Conservation (phyloP, 1,140 invertebrate genomes). For the Polypedilum vanderplanki region DNA sequence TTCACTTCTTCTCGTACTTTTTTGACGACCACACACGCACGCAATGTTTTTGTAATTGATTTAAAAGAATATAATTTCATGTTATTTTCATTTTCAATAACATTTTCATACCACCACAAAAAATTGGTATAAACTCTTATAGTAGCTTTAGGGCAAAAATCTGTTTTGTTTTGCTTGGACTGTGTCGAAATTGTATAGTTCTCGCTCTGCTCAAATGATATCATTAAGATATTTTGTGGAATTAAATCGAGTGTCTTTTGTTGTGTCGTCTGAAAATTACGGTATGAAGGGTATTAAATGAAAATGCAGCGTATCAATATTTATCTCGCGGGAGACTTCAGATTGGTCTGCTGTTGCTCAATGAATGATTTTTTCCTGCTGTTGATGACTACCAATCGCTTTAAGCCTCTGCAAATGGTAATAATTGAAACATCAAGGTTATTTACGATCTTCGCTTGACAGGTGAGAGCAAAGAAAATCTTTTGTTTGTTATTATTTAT, state of each 20-base stretch:
- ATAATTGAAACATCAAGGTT: too few species aligned
- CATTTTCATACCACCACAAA: background rate
- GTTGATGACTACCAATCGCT: background rate
- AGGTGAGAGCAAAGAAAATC: too few species aligned
- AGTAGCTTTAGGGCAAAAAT: background rate
- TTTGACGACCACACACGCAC: slow-evolving; percentile 7
- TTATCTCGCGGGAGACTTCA: background rate
- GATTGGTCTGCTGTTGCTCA: background rate
- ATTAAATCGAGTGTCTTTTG: background rate
- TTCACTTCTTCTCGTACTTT: background rate
- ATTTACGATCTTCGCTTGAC: too few species aligned
- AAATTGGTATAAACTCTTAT: background rate
- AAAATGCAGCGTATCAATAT: background rate
- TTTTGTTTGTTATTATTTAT: too few species aligned
- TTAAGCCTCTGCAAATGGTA: too few species aligned
- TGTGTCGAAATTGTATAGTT: background rate
- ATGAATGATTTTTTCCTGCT: background rate
- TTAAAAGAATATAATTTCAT: slow-evolving; percentile 25
- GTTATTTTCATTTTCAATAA: slow-evolving; percentile 21
- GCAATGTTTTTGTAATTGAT: slow-evolving; percentile 16
- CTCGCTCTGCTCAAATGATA: background rate
- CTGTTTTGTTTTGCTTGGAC: background rate
- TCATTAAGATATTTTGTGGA: background rate
- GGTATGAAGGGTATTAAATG: too few species aligned
- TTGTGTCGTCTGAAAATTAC: background rate